Conservation (phyloP, 2,113 vertebrate species). For the Orientallactaga bullata region DNA sequence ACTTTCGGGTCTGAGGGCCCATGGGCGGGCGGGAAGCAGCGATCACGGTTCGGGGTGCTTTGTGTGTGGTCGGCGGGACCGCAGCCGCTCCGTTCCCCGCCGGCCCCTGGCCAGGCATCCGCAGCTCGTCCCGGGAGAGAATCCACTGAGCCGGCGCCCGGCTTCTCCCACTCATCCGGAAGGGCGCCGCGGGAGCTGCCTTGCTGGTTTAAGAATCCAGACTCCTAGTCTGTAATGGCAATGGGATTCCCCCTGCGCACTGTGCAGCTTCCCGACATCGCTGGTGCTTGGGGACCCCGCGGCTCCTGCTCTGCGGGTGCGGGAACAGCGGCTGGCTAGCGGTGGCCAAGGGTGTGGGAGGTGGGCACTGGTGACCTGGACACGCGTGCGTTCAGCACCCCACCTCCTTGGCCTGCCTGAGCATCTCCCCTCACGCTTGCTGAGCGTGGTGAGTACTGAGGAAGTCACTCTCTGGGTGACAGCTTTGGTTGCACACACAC, state of each 20-base stretch:
- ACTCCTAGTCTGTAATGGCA: constrained; percentile 68
- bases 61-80: constrained; percentile 52
- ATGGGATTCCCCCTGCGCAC: constrained; percentile 63
- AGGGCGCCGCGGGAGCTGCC: constrained; percentile 63
- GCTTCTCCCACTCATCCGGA: constrained; percentile 55
- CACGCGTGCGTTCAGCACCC: not conserved
- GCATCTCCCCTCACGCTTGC: not conserved
- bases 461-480: constrained; percentile 58
- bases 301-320: not conserved
- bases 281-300: not conserved
- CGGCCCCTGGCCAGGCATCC: constrained; percentile 26
- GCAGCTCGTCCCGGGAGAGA: constrained; percentile 37
- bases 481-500: constrained; percentile 86
- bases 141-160: constrained; percentile 56
- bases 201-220: constrained; percentile 62
- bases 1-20: constrained; percentile 72
- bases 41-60: constrained; percentile 36
- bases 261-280: constrained; percentile 2
- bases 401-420: not conserved
- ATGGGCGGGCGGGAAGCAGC: not conserved
- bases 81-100: not conserved
- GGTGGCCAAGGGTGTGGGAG: not conserved
- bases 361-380: not conserved
- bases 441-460: not conserved
- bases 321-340: not conserved